These are phyloP conservation scores for Ptychoptera contaminata DNA, from an alignment of 2,888 invertebrate species.

Conservation along the genomic window DNA sequence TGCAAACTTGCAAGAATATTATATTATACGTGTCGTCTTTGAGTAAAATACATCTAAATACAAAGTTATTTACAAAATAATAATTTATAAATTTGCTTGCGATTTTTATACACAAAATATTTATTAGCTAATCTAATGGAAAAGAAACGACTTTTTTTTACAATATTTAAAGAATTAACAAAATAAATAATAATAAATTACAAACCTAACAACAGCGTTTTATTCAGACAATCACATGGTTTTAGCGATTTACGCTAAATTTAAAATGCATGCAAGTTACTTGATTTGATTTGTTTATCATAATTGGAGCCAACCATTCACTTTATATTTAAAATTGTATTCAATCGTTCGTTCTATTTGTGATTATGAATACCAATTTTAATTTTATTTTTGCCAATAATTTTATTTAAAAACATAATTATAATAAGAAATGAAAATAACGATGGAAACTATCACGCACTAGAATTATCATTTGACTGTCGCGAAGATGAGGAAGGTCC, in stretches of 20 bases:
- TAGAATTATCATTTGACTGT: conserved; percentile 31
- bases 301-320: background rate
- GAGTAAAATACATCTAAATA: too few species aligned
- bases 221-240: background rate
- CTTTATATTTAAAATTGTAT: conserved; percentile 6
- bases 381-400: conserved; percentile 18
- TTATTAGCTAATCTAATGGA: too few species aligned
- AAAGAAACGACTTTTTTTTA: too few species aligned
- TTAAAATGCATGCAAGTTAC: background rate
- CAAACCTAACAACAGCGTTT: too few species aligned
- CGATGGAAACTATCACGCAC: conserved; percentile 32
- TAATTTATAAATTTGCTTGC: too few species aligned
- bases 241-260: background rate
- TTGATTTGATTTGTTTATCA: too few species aligned
- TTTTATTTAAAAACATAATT: conserved; percentile 15
- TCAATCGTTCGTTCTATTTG: conserved; percentile 12
- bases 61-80: too few species aligned
- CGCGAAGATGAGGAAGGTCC: conserved; percentile 32
- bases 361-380: conserved; percentile 15
- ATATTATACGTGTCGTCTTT: too few species aligned
- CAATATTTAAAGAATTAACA: too few species aligned
- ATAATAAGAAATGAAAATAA: conserved; percentile 17
- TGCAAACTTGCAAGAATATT: too few species aligned
- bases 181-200: too few species aligned
- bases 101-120: too few species aligned